phyloP scores from a whole-genome alignment of 2,797 vertebrate species.

The Aselliscus stoliczkanus region DNA sequence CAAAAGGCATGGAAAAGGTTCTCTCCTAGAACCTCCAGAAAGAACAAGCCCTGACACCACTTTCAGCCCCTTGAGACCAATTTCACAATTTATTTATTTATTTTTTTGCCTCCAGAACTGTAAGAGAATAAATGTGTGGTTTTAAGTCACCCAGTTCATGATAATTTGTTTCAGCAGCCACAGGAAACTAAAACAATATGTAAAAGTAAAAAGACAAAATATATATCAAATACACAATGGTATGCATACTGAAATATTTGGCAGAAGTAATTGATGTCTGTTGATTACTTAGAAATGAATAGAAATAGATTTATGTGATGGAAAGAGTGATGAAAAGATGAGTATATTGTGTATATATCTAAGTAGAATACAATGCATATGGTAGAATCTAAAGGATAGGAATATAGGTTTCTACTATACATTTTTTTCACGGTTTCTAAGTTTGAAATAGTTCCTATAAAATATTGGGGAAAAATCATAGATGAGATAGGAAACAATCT shows the following conservation, averaged over 20 bases:
- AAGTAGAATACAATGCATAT: neutral
- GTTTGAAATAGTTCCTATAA: neutral
- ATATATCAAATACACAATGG: neutral
- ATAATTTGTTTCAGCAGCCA: conserved; percentile 11
- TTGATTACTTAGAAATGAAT: neutral
- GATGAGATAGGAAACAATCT: neutral
- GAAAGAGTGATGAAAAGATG: neutral
- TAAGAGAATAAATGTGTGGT: neutral
- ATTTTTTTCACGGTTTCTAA: neutral
- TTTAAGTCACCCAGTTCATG: neutral
- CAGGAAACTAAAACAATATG: neutral
- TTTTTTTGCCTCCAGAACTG: neutral
- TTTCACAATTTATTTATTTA: neutral
- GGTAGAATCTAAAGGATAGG: neutral
- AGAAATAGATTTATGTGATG: neutral
- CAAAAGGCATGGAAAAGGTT: neutral
- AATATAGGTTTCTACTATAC: neutral
- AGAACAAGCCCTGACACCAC: neutral
- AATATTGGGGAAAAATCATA: neutral
- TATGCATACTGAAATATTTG: neutral
- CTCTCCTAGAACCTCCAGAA: neutral
- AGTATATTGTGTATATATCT: neutral
- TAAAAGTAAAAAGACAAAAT: neutral
- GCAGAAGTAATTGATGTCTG: neutral
- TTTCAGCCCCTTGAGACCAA: neutral